Evolutionary conservation across 2,888 invertebrate genomes (phyloP).

Genomic region (Dyspetes luteomarginatus): DNA sequence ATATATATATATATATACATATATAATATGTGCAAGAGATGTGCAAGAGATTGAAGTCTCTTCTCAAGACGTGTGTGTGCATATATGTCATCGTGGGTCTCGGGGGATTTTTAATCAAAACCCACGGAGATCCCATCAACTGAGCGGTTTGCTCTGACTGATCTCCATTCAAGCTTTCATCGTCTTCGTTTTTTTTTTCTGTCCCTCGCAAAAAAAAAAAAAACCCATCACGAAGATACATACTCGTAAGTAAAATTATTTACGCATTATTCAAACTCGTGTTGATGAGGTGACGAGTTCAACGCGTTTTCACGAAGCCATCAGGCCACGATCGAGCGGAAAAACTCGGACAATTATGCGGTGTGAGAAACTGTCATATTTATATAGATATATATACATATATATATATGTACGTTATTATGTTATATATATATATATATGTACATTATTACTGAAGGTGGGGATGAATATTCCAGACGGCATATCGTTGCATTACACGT

Average conservation of each 20-base stretch:
- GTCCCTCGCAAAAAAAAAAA: background rate
- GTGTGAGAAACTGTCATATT: background rate
- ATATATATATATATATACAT: too few species aligned
- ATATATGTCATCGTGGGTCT: slow-evolving; percentile 42
- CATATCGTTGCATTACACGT: slow-evolving; percentile 20
- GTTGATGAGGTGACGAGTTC: slow-evolving; percentile 4
- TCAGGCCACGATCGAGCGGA: background rate
- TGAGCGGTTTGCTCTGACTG: slow-evolving; percentile 42
- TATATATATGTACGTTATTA: background rate
- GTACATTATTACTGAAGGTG: background rate
- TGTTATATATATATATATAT: background rate
- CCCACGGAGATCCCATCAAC: slow-evolving; percentile 66
- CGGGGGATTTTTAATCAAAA: slow-evolving; percentile 72
- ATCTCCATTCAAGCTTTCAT: slow-evolving; percentile 54
- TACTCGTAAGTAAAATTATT: slow-evolving; percentile 37
- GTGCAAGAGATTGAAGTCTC: slow-evolving; percentile 43
- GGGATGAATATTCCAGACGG: slow-evolving; percentile 14
- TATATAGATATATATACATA: background rate
- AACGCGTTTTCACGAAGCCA: slow-evolving; percentile 1
- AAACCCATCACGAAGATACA: slow-evolving; percentile 13
- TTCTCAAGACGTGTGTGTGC: background rate
- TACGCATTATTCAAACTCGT: slow-evolving; percentile 7
- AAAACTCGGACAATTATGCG: background rate
- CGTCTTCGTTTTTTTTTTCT: slow-evolving; percentile 51
- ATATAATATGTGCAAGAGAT: slow-evolving; percentile 39